Conservation (phyloP, 2,113 vertebrate species). For the Macaca nemestrina region DNA sequence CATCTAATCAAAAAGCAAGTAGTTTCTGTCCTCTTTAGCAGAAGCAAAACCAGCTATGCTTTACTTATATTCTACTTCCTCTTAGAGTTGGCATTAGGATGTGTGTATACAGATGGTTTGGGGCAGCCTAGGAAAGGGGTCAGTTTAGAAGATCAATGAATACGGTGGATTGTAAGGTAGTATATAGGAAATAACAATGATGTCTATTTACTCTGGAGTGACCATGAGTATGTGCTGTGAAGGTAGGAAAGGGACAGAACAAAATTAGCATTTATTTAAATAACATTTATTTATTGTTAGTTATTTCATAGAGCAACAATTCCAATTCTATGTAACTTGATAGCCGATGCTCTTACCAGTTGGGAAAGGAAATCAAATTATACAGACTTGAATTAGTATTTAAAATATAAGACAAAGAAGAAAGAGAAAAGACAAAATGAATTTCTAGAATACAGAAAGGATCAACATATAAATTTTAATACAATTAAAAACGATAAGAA, state of each 20-base stretch:
- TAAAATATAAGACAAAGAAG: background rate
- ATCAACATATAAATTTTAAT: background rate
- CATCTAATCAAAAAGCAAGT: background rate
- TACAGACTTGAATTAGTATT: background rate
- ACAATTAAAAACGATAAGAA: background rate
- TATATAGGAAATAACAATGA: background rate
- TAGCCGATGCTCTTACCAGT: background rate
- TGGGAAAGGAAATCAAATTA: conserved; percentile 2
- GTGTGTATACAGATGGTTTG: background rate
- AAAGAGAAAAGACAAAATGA: background rate
- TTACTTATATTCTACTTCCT: background rate
- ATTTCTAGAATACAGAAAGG: background rate
- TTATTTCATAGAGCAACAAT: background rate
- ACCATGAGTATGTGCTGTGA: background rate
- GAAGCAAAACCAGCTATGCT: background rate
- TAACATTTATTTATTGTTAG: background rate
- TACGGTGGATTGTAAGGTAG: background rate
- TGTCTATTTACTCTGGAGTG: background rate
- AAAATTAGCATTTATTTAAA: background rate
- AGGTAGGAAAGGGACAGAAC: background rate
- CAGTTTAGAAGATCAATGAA: background rate
- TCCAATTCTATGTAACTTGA: background rate
- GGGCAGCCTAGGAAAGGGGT: too few relatives aligned
- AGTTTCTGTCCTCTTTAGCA: background rate
- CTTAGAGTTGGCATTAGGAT: background rate